phyloP scores from a whole-genome alignment of 2,888 invertebrate species.

The Magallana nippona region DNA sequence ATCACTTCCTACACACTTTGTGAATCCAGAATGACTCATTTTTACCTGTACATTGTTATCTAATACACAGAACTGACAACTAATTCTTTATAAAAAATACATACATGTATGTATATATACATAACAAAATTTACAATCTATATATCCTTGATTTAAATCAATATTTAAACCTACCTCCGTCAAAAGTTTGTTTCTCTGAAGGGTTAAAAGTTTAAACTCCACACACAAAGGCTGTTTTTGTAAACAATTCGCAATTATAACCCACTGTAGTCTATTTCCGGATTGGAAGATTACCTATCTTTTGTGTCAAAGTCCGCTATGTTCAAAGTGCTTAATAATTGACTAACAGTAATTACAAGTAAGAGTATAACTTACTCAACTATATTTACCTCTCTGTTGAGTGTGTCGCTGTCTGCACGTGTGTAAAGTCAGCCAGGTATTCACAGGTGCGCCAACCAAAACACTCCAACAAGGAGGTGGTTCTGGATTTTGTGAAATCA shows the following conservation, averaged over 20 bases:
- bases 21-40: slow-evolving; percentile 11
- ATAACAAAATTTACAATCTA: background rate
- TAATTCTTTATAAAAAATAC: background rate
- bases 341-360: background rate
- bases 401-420: slow-evolving; percentile 19
- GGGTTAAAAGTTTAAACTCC: slow-evolving; percentile 18
- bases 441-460: slow-evolving; percentile 28
- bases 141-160: too few species aligned
- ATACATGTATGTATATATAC: background rate
- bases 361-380: background rate
- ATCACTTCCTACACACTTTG: background rate
- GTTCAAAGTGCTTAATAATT: background rate
- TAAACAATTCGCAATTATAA: background rate
- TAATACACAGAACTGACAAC: background rate
- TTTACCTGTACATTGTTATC: slow-evolving; percentile 23
- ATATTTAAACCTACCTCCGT: background rate
- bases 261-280: slow-evolving; percentile 3
- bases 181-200: background rate
- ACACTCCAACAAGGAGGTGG: background rate
- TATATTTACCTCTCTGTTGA: slow-evolving; percentile 3
- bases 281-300: background rate
- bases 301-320: background rate
- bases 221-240: background rate
- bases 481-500: slow-evolving; percentile 4
- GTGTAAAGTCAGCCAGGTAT: background rate